A percentile compares a stretch with the other conserved stretches of the same genome.
These are phyloP conservation scores for Mamestra configurata DNA, from an alignment of 1,140 invertebrate species.

Conservation along the genomic window DNA sequence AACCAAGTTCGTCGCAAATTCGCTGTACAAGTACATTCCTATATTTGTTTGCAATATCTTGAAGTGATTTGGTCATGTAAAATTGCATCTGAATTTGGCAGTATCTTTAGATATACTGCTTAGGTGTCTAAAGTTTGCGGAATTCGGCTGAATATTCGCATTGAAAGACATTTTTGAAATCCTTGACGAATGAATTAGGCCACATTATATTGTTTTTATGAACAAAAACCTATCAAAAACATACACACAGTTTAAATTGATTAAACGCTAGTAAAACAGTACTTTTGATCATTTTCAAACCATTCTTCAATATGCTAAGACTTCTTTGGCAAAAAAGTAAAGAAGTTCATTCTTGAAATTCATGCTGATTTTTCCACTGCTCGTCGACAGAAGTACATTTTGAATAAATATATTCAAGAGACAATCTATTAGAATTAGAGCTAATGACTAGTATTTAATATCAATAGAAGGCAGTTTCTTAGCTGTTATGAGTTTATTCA, in stretches of 20 bases:
- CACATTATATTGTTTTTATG: no score
- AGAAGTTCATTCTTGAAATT: neutral
- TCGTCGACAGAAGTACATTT: neutral
- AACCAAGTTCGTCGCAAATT: slow-evolving; percentile 6
- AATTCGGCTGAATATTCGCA: no score
- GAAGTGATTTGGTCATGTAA: neutral
- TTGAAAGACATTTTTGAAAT: no score
- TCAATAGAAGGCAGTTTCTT: slow-evolving; percentile 10
- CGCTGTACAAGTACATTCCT: neutral
- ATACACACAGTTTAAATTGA: no score
- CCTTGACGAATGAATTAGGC: no score
- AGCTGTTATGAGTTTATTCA: neutral
- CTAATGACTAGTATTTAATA: slow-evolving; percentile 5
- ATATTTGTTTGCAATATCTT: neutral
- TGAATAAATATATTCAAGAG: neutral
- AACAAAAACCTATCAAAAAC: no score
- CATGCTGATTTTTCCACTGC: neutral
- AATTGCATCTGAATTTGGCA: neutral
- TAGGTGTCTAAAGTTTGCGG: no score
- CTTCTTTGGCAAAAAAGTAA: neutral
- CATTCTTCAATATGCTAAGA: no score
- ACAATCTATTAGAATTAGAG: slow-evolving; percentile 14
- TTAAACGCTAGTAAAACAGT: no score
- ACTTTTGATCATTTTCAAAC: neutral
- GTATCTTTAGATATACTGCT: no score